These are phyloP conservation scores for Eristalis tenax DNA, from an alignment of 2,888 invertebrate species.

Conservation along the genomic window DNA sequence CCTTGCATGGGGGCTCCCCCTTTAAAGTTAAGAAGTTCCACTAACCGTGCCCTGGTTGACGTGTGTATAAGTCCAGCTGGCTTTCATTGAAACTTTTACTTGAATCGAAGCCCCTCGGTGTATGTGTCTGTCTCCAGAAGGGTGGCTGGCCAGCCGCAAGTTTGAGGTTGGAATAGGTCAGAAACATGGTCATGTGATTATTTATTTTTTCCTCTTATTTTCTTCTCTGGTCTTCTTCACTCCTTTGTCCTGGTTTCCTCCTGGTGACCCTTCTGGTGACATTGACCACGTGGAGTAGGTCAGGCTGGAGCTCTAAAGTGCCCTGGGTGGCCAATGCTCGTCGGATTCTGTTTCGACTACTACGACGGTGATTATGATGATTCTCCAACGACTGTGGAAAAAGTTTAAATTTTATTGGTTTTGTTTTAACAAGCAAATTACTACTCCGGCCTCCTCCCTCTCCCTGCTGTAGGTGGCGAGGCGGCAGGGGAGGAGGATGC, in stretches of 20 bases:
- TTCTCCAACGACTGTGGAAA: constrained; percentile 1
- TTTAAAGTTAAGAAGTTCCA: constrained; percentile 61
- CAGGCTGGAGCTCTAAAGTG: constrained; percentile 18
- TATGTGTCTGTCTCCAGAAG: neutral
- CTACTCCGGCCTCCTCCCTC: neutral
- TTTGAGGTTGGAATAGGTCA: constrained; percentile 51
- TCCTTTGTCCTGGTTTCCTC: neutral
- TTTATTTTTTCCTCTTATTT: constrained; percentile 6
- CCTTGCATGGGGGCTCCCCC: neutral
- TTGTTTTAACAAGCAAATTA: constrained; percentile 70
- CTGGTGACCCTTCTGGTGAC: constrained; percentile 17
- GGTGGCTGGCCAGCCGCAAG: constrained; percentile 28
- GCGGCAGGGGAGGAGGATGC: neutral
- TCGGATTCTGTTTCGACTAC: constrained; percentile 26
- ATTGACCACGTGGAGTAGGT: constrained; percentile 22
- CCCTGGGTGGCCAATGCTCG: constrained; percentile 5
- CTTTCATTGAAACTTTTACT: neutral
- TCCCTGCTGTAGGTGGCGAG: neutral
- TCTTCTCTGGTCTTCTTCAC: neutral
- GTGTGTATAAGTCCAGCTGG: neutral
- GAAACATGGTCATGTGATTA: constrained; percentile 35
- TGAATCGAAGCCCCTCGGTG: neutral
- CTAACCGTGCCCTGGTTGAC: constrained; percentile 2
- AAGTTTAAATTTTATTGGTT: constrained; percentile 67
- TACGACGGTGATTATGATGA: constrained; percentile 40